Conservation (phyloP, 2,113 vertebrate genomes). For the Coreoperca whiteheadi region DNA sequence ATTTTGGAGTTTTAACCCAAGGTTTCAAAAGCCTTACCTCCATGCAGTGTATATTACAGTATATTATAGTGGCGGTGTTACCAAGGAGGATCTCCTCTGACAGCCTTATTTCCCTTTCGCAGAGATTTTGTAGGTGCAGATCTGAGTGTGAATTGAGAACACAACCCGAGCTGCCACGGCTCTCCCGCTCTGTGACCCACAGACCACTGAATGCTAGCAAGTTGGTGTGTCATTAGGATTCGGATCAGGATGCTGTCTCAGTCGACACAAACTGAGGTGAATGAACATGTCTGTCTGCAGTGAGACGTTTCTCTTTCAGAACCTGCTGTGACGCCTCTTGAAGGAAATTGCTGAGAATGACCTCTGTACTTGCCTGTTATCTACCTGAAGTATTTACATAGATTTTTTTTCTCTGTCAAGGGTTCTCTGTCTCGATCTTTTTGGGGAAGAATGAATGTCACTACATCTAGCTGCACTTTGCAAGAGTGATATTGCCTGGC, state of each 20-base stretch:
- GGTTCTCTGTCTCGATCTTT: slow-evolving; percentile 13
- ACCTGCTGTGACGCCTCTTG: slow-evolving; percentile 64
- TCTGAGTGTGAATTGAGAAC: slow-evolving; percentile 60
- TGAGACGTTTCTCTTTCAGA: slow-evolving; percentile 65
- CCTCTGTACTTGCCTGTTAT: slow-evolving; percentile 67
- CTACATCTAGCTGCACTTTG: slow-evolving; percentile 6
- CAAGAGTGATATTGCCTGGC: not conserved
- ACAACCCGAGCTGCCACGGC: slow-evolving; percentile 50
- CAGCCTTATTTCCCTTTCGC: slow-evolving; percentile 44
- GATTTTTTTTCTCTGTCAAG: slow-evolving; percentile 16
- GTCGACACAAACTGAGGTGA: slow-evolving; percentile 77
- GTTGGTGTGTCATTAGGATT: slow-evolving; percentile 80
- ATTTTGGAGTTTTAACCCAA: not conserved
- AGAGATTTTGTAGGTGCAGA: slow-evolving; percentile 43
- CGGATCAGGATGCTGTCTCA: slow-evolving; percentile 73
- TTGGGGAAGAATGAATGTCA: slow-evolving; percentile 26
- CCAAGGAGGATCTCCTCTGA: slow-evolving; percentile 30
- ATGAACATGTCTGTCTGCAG: slow-evolving; percentile 83
- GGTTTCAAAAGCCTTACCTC: not conserved
- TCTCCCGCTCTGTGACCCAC: slow-evolving; percentile 64
- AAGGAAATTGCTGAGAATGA: slow-evolving; percentile 69
- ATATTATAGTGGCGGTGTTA: not conserved
- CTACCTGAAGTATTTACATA: slow-evolving; percentile 60
- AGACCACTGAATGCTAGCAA: slow-evolving; percentile 56
- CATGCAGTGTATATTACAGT: not conserved